Percentiles rank a stretch among this genome's conserved stretches.
phyloP scores from a whole-genome alignment of 2,113 vertebrate species.

The Acanthochromis polyacanthus region DNA sequence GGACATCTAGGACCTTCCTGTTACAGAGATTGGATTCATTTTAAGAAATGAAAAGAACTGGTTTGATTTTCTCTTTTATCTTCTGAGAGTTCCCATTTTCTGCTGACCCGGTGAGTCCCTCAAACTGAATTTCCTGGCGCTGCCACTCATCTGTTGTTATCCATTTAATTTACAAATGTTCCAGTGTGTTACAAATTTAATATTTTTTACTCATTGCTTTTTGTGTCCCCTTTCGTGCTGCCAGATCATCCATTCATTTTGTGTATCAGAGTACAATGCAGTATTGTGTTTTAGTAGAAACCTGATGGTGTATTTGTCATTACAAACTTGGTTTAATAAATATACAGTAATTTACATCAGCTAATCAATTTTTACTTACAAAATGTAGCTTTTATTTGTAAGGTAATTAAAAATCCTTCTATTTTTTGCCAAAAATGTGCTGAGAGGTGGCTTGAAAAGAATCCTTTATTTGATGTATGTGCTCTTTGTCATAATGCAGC shows the following conservation, averaged over 20 bases:
- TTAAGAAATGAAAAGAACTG: conserved; percentile 49
- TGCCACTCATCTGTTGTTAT: neutral
- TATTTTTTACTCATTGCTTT: neutral
- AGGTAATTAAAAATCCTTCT: no score
- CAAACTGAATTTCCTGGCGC: conserved; percentile 1
- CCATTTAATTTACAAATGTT: conserved; percentile 20
- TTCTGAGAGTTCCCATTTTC: conserved; percentile 37
- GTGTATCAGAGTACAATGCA: neutral
- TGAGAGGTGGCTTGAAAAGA: neutral
- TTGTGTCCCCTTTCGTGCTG: neutral
- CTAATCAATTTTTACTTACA: no score
- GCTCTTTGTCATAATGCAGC: no score
- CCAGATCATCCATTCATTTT: neutral
- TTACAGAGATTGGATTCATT: conserved; percentile 49
- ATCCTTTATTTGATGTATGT: neutral
- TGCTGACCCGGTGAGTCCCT: conserved; percentile 4
- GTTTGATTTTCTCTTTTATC: conserved; percentile 45
- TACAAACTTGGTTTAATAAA: neutral
- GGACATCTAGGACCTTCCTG: conserved; percentile 29
- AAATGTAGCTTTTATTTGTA: no score
- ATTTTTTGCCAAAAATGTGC: no score
- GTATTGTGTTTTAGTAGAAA: neutral
- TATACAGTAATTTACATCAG: no score
- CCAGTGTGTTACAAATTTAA: neutral
- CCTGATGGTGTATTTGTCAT: no score